Evolutionary conservation across 2,113 vertebrate genomes (phyloP).

Genomic region (Pituophis catenifer): DNA sequence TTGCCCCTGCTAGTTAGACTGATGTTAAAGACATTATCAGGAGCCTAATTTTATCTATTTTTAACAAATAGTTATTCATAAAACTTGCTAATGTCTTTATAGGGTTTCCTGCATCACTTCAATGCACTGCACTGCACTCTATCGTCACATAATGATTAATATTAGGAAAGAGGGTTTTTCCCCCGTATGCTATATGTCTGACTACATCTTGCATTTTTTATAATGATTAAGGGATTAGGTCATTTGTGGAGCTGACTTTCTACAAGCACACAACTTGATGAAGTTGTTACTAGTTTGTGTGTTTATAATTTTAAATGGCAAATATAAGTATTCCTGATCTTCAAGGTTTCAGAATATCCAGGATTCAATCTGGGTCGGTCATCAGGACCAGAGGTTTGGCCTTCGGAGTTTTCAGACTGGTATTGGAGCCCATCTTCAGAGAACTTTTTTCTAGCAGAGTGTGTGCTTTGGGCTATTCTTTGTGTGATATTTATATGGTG

Average conservation of each 20-base stretch:
- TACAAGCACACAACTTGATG: neutral
- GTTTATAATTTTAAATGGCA: neutral
- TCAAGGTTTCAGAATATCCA: too few relatives aligned
- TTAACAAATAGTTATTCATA: neutral
- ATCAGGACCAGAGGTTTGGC: neutral
- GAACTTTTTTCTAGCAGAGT: neutral
- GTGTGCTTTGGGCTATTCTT: too few relatives aligned
- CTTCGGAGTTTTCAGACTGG: neutral
- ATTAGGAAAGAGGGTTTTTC: neutral
- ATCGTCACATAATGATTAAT: neutral
- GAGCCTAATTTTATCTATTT: neutral
- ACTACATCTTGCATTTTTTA: neutral
- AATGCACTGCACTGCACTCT: neutral
- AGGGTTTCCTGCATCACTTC: neutral
- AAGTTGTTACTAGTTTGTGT: neutral
- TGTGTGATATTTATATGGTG: too few relatives aligned
- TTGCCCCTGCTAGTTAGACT: neutral
- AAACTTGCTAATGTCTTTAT: neutral
- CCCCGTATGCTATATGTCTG: neutral
- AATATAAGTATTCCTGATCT: neutral
- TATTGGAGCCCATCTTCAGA: too few relatives aligned
- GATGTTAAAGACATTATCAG: neutral
- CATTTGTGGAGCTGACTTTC: neutral
- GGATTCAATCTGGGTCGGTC: neutral
- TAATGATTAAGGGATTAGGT: neutral